These are phyloP conservation scores for Equus przewalskii DNA, from an alignment of 2,113 vertebrate species.

Conservation along the genomic window DNA sequence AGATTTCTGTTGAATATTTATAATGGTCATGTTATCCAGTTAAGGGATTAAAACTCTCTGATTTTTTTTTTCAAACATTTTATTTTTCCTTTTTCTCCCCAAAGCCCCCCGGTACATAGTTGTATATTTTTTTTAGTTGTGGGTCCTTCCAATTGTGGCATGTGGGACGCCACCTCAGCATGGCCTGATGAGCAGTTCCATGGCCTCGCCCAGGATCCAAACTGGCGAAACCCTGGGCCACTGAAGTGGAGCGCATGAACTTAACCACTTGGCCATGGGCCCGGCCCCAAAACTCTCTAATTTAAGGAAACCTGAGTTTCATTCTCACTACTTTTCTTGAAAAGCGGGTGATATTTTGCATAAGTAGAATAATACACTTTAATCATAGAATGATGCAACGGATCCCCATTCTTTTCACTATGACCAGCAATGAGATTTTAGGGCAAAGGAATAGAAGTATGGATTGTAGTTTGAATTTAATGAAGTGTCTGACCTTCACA, in stretches of 20 bases:
- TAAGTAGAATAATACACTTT: background rate
- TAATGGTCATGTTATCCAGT: background rate
- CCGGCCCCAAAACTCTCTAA: background rate
- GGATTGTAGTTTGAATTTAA: constrained; percentile 19
- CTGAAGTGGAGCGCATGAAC: too few species aligned
- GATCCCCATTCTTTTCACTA: background rate
- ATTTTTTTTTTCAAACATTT: background rate
- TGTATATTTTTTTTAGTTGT: too few species aligned
- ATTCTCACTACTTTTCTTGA: constrained; percentile 15
- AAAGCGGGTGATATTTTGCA: background rate
- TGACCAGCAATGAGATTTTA: background rate
- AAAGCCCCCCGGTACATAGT: too few species aligned
- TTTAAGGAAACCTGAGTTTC: background rate
- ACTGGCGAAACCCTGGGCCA: too few species aligned
- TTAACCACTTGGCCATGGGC: too few species aligned
- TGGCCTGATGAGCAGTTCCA: too few species aligned
- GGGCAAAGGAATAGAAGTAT: background rate
- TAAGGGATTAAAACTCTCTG: constrained; percentile 26
- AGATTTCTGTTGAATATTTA: constrained; percentile 30
- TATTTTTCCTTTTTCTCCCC: too few species aligned
- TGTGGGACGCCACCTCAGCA: too few species aligned
- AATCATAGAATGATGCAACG: background rate
- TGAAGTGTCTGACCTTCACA: background rate
- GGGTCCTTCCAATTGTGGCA: too few species aligned
- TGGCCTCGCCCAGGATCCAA: too few species aligned